Percentiles rank a stretch among this genome's conserved stretches.
phyloP scores from a whole-genome alignment of 2,113 vertebrate genomes.

The Proteles cristata region DNA sequence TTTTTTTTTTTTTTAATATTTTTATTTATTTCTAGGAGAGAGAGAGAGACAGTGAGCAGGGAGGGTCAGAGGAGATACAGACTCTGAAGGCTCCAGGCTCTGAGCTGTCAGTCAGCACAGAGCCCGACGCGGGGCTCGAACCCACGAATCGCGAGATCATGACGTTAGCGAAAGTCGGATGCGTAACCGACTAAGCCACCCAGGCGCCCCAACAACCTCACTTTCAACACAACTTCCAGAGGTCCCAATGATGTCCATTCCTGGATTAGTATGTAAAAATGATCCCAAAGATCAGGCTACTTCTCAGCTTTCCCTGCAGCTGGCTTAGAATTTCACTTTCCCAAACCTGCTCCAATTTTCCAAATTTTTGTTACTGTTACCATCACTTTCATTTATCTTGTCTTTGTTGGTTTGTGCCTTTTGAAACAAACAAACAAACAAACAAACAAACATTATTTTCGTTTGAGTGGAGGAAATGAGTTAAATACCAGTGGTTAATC shows the following conservation, averaged over 20 bases:
- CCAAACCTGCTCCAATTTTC: not conserved
- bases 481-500: not conserved
- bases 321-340: not conserved
- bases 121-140: too few species aligned
- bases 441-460: not conserved
- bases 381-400: not conserved
- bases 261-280: not conserved
- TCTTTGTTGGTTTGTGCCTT: conserved; percentile 4
- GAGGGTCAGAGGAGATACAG: too few species aligned
- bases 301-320: not conserved
- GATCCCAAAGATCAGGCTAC: not conserved
- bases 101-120: too few species aligned
- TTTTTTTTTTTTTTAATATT: too few species aligned
- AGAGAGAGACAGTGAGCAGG: too few species aligned
- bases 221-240: not conserved
- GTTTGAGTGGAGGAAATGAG: not conserved
- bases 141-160: too few species aligned
- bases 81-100: too few species aligned
- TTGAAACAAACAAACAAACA: not conserved
- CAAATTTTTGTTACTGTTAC: not conserved
- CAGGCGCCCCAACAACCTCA: not conserved
- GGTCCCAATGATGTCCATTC: not conserved
- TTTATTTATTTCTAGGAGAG: too few species aligned
- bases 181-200: too few species aligned
- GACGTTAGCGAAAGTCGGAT: too few species aligned